Conservation (phyloP, 2,888 invertebrate species). For the Bimastos eiseni region DNA sequence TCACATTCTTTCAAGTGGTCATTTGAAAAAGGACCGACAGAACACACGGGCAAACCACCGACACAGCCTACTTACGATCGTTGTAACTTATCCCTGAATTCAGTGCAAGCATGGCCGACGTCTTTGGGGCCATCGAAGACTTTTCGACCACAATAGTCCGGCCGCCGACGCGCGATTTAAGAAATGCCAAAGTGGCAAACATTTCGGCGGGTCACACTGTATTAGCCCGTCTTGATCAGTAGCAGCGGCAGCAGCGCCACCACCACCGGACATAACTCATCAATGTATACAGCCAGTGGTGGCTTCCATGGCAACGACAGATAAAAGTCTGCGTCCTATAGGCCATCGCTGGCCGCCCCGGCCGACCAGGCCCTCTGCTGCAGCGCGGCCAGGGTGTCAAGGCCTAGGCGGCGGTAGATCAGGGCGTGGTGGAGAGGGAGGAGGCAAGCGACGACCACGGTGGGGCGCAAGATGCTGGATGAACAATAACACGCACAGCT, state of each 20-base stretch:
- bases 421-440: background rate
- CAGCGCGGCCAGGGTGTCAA: slow-evolving; percentile 10
- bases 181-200: slow-evolving; percentile 6
- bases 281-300: background rate
- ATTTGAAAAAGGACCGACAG: background rate
- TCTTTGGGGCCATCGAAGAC: background rate
- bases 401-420: background rate
- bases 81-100: background rate
- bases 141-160: background rate
- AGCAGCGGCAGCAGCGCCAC: background rate
- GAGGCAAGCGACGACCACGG: background rate
- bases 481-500: background rate
- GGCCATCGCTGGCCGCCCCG: background rate
- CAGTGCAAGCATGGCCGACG: background rate
- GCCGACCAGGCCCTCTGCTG: background rate
- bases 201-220: background rate
- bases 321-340: slow-evolving; percentile 21
- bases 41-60: background rate
- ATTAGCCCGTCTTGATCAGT: background rate
- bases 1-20: background rate
- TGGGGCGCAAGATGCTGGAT: background rate
- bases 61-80: background rate
- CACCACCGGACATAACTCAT: slow-evolving; percentile 21
- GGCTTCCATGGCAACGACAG: slow-evolving; percentile 22
- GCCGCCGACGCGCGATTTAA: background rate